Evolutionary conservation across 2,113 vertebrate species (phyloP).

Genomic region (Smithornis capensis): DNA sequence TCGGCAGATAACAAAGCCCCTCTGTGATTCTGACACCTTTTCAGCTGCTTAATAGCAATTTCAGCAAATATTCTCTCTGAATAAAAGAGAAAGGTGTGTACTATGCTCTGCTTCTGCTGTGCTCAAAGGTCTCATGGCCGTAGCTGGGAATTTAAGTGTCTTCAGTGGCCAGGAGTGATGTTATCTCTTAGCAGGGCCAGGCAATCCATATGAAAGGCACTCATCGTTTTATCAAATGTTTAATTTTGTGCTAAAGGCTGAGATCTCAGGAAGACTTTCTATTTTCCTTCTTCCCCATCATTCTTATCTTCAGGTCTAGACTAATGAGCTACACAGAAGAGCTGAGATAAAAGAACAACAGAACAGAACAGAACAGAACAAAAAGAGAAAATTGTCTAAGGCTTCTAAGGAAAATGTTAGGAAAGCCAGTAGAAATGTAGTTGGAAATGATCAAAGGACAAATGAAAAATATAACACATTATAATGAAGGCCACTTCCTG

Average conservation of each 20-base stretch:
- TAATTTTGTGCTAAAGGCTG: neutral
- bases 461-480: neutral
- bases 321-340: neutral
- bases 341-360: neutral
- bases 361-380: neutral
- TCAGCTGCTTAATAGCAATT: neutral
- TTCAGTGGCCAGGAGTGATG: neutral
- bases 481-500: neutral
- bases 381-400: neutral
- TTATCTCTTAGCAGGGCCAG: neutral
- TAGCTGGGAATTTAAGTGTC: neutral
- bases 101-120: neutral
- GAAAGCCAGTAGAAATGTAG: neutral
- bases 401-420: neutral
- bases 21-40: neutral
- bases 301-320: neutral
- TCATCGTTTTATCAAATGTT: neutral
- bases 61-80: neutral
- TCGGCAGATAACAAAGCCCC: neutral
- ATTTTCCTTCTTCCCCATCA: neutral
- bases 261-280: neutral
- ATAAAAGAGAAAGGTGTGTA: neutral
- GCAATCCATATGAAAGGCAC: neutral
- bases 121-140: neutral
- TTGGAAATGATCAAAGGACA: neutral